Evolutionary conservation across 1,140 invertebrate species (phyloP).

Genomic region (Trichonephila clavata): DNA sequence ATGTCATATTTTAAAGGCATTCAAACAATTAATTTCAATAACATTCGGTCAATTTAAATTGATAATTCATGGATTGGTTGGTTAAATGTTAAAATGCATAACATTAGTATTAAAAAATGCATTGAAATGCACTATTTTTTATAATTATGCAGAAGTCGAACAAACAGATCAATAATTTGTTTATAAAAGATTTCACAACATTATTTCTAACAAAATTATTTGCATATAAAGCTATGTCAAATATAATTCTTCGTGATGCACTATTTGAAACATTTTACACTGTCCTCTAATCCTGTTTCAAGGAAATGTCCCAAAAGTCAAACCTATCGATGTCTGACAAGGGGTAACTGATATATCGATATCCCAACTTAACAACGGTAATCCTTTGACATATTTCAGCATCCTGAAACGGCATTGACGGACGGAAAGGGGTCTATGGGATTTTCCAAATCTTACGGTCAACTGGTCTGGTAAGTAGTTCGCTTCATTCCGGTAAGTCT

Average conservation of each 20-base stretch:
- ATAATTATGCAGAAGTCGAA: too few relatives aligned
- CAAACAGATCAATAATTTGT: too few relatives aligned
- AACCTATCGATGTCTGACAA: not conserved
- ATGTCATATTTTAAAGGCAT: too few relatives aligned
- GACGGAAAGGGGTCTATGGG: not conserved
- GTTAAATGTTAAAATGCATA: too few relatives aligned
- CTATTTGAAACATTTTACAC: not conserved
- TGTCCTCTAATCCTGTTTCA: not conserved
- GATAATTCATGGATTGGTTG: too few relatives aligned
- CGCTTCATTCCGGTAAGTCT: not conserved
- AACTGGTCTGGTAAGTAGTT: not conserved
- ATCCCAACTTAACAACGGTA: slow-evolving; percentile 5
- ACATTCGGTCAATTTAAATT: too few relatives aligned
- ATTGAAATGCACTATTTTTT: too few relatives aligned
- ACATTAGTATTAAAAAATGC: too few relatives aligned
- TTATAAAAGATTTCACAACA: too few relatives aligned
- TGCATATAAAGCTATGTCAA: not conserved
- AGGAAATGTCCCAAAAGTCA: not conserved
- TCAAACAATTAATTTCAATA: too few relatives aligned
- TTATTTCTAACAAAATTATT: not conserved
- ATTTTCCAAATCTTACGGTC: slow-evolving; percentile 7
- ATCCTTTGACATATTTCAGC: slow-evolving; percentile 15
- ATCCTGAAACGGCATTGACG: not conserved
- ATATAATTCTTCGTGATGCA: not conserved
- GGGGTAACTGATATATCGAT: not conserved